Base-by-base conservation (phyloP, 2,797 vertebrate species). In the Emydoidea blandingii region DNA sequence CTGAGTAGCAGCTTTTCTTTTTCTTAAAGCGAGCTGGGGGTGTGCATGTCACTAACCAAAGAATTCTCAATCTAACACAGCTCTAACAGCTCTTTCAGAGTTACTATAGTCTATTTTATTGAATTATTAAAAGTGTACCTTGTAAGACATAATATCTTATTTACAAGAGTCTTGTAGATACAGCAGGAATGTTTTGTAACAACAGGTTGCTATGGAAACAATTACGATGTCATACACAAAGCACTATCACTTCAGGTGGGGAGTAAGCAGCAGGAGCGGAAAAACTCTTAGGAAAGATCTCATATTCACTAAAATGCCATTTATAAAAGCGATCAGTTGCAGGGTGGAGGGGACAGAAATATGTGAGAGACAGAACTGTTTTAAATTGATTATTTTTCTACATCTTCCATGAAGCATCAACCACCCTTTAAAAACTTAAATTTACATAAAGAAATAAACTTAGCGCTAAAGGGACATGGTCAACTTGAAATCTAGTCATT, bases 81-180 rank as follows among this genome's bases (percentile, higher is more conserved):
- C 81, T 47, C 78, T 87, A 93, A 95, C 57, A 81, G 76, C 93
- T 88, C 3, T 34, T 87, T 88, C 78, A 97, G 97, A 95, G 83
- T 94, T 94, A 90, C 37, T 47, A 47, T n/a, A 86, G 88, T 95
- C 85, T 83, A 86, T 94, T 95, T 97, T 81, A 96, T 80, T 94
- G 96, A 96, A 97, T 97, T 97, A 97, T 96, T 98, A 97, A 97
- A 95, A 87, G 86, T 83, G 91, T 90, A 94, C 59, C 53, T 89
- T 1, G 44, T 57, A 94, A 91, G 88, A 56, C 57, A 92, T 1
- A 86, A 72, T 74, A 56, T 68, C 84, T 94, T 80, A 94, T 95
- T 95, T 94, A 95, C 65, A 88, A 94, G 80, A 92, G 54, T 21
- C 78, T 25, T 49, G n/a, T 0, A 86, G 79, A 83, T 93, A 76